Base-by-base conservation (phyloP, 2,113 vertebrate genomes). In the Morphnarchus princeps region DNA sequence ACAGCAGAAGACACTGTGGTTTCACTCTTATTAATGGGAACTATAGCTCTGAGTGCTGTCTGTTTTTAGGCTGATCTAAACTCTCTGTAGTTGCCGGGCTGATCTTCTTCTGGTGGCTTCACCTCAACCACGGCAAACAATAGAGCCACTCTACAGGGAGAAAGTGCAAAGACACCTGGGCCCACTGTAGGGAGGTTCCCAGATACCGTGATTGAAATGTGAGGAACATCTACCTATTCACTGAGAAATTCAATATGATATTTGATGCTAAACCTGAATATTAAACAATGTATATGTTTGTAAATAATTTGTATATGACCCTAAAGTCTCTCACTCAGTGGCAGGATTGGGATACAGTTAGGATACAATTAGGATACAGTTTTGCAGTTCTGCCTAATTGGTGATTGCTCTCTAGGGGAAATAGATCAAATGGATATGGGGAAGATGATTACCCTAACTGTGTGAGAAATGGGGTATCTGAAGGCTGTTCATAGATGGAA, bases 51-150 rank as follows among this genome's bases (percentile, higher is more conserved):
- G 76, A 69, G 36, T 26, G 11, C 47, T 85, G 22, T 7, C 34
- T 80, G 31, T 32, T 55, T 59, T 82, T 34, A 83, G 66, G 45
- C 22, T 61, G 34, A 62, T 34, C 50, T 82, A 34, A 93, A 63
- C 22, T 28, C 31, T 76, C 32, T 1, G 16, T n/a, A 73, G 40
- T 14, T 89, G 43, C 15, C 34, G 42, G 29, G 55, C 10, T 89
- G 38, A 79, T 62, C 62, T 62, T 91, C n/a, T 19, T 91, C n/a
- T 19, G 8, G 11, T 24, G 1, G 1, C 29, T 77, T 89, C 55
- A 76, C 16, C 36, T 69, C 40, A 26, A 8, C 10, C 3, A 4
- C 6, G 2, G 58, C 31, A 86, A 76, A 77, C 0, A 0, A 20
- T 18, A 78, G 50, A 82, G 54, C 2, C 11, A 17, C 16, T 18